phyloP scores from a whole-genome alignment of 2,888 invertebrate genomes.

The Adelphocoris suturalis region DNA sequence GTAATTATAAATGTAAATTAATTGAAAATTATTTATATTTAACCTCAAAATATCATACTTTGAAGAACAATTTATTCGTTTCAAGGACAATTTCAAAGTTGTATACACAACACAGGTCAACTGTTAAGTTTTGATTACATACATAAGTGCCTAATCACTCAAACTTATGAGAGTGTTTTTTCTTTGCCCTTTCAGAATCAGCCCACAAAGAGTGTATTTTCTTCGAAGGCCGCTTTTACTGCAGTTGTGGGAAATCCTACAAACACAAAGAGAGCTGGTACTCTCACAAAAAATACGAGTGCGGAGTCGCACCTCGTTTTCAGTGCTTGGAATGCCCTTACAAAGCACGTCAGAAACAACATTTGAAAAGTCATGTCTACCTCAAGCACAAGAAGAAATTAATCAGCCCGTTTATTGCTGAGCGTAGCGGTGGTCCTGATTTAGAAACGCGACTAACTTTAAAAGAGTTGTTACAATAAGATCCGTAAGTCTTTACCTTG shows the following conservation, averaged over 20 bases:
- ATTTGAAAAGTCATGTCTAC: slow-evolving; percentile 73
- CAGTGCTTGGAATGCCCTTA: slow-evolving; percentile 74
- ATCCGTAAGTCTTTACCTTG: neutral
- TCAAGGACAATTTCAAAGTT: too few species aligned
- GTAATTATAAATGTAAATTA: too few species aligned
- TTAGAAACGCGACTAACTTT: neutral
- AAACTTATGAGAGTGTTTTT: too few species aligned
- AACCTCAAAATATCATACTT: too few species aligned
- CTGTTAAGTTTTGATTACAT: too few species aligned
- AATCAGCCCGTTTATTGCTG: neutral
- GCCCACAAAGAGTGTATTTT: neutral
- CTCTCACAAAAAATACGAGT: slow-evolving; percentile 73
- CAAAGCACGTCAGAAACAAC: slow-evolving; percentile 74
- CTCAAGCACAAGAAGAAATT: slow-evolving; percentile 9
- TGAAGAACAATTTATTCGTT: too few species aligned
- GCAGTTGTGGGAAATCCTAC: slow-evolving; percentile 35
- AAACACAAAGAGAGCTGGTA: neutral
- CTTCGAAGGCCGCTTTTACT: neutral
- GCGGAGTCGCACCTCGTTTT: slow-evolving; percentile 76
- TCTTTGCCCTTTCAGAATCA: neutral
- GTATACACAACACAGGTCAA: too few species aligned
- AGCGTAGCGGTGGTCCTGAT: neutral
- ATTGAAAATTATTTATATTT: too few species aligned
- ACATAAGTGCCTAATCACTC: too few species aligned
- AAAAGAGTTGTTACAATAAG: neutral